Conservation (phyloP, 2,888 invertebrate genomes). For the Habroteleia sp. region DNA sequence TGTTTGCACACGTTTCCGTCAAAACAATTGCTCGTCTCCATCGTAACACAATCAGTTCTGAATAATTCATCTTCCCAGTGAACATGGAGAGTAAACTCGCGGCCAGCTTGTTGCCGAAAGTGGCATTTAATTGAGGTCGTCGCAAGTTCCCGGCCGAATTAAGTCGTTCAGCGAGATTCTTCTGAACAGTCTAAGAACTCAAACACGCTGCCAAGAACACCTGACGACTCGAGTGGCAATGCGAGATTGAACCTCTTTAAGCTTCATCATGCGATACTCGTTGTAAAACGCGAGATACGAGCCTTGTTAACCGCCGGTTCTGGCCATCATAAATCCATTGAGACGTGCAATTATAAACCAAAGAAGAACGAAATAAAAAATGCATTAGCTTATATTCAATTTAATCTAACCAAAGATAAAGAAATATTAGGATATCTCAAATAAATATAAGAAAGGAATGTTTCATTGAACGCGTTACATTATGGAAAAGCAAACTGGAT, state of each 20-base stretch:
- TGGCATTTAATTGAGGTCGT: slow-evolving; percentile 45
- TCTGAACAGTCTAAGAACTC: slow-evolving; percentile 38
- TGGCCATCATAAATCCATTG: neutral
- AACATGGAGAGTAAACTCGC: neutral
- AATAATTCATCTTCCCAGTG: slow-evolving; percentile 6
- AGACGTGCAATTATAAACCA: too few species aligned
- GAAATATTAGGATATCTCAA: too few species aligned
- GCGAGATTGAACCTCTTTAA: slow-evolving; percentile 36
- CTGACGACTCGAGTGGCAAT: slow-evolving; percentile 30
- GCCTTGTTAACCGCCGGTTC: slow-evolving; percentile 25
- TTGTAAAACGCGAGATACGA: slow-evolving; percentile 22
- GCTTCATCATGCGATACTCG: slow-evolving; percentile 21
- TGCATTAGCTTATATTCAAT: too few species aligned
- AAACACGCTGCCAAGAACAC: slow-evolving; percentile 41
- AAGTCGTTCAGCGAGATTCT: slow-evolving; percentile 37
- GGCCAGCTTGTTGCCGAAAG: slow-evolving; percentile 15
- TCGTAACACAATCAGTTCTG: neutral
- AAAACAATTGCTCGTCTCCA: too few species aligned
- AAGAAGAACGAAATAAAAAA: too few species aligned
- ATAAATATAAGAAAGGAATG: too few species aligned
- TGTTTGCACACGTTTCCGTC: too few species aligned
- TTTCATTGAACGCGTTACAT: too few species aligned
- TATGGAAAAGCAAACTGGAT: too few species aligned
- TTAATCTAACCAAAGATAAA: too few species aligned
- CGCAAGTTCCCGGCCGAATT: slow-evolving; percentile 28